Base-by-base conservation (phyloP, 2,888 invertebrate genomes). In the Empis stercorea region DNA sequence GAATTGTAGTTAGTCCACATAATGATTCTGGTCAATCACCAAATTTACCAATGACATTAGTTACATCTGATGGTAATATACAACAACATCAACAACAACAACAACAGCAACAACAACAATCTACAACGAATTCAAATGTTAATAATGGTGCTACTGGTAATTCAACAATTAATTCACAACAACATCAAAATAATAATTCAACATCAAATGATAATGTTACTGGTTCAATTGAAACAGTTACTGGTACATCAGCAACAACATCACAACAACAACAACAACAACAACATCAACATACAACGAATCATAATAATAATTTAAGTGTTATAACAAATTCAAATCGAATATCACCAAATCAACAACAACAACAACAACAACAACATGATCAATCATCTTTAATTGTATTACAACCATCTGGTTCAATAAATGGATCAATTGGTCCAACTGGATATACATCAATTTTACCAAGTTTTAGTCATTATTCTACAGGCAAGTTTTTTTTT, bases 381-480 rank as follows among this genome's bases (percentile, higher is more conserved):
- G 56, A 59, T 54, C 59, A 55, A 50, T 58, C 59, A 44, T 62
- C 68, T 45, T 51, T 68, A 44, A 64, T 66, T 59, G 75, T 81
- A 52, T 71, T 81, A 53, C 79, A 80, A 61, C 76, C 80, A 40
- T 52, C 51, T 42, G 55, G 39, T 39, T 20, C 14, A 45, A 10
- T 30, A 15, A 68, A 71, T 58, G 64, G 36, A 30, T 42, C 48
- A 7, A 39, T 23, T 41, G 39, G 40, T 16, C 48, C n/a, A 23
- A 14, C 40, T 44, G 65, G 67, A 56, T 77, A 79, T 59, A 74
- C 78, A 51, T 72, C 79, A 57, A 77, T 79, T 75, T 71, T 81
- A 57, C 80, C 80, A 52, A 79, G 79, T 71, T 81, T 81, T 65
- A 79, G 79, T 68, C 74, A 75, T 57, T 81, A 81, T 63, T 74